Evolutionary conservation across 1,140 invertebrate species (phyloP), one percentile per base, ranked within the genome.

Genomic region (Hyles vespertilio): DNA sequence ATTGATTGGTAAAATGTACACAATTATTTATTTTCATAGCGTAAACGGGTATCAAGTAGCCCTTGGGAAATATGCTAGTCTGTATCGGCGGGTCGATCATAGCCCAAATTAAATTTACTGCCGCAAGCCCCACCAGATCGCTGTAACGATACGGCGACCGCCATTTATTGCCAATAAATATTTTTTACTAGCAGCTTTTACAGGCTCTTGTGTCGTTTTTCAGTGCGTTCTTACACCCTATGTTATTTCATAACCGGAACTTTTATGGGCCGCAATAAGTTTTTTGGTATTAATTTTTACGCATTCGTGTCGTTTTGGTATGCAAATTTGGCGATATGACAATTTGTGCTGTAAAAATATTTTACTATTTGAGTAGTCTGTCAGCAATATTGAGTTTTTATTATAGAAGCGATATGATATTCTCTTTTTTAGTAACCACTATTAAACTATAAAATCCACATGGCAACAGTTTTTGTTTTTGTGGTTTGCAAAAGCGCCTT

Each of bases 151-250:
- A 63, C 55, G 64, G 34, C 65, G 61, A 63, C 54, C 64, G 61
- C 67, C 68, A 70, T 76, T 73, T 76, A 76, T 73, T 63, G 67
- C 48, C 67, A 69, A 76, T 76, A 76, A 76, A 76, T 76, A 76
- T 76, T 69, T 73, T 70, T 76, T 76, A 76, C 67, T 69, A 59
- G 65, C 66, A 61, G 63, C 66, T 61, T 75, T 70, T 70, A 72
- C 70, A 66, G 55, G 63, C 58, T 55, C 56, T 63, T 49, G 51
- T 63, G 63, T 66, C 64, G 61, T 67, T 67, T 64, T 58, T 60
- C 50, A 48, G 50, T 43, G 32, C 33, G 63, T 48, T 58, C 63
- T 57, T 60, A 60, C 63, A 57, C 63, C 58, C 50, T 54, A 56
- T 65, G 51, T 65, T 65, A 65, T 65, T 60, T 59, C 57, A 60